Evolutionary conservation across 2,113 vertebrate genomes (phyloP).

Genomic region (Bubalus kerabau): DNA sequence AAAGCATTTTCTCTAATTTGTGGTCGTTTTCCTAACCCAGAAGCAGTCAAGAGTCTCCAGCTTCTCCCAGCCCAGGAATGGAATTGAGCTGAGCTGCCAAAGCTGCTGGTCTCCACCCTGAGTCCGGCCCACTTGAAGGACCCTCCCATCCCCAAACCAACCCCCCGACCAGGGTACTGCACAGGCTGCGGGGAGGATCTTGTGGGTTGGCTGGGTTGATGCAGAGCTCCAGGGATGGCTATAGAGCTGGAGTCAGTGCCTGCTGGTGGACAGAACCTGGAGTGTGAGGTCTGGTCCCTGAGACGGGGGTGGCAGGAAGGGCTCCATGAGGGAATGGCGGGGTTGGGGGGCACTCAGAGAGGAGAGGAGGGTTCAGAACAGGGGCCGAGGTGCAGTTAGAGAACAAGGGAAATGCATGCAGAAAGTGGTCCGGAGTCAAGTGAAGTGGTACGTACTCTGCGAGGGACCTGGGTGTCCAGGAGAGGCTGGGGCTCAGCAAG

Average conservation of each 20-base stretch:
- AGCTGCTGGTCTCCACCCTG: not conserved
- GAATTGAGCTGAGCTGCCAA: not conserved
- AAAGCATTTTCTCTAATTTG: conserved; percentile 70
- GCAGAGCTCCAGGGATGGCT: not conserved
- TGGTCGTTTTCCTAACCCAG: conserved; percentile 69
- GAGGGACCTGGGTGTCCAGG: not conserved
- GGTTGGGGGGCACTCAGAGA: not conserved
- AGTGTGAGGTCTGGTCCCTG: not conserved
- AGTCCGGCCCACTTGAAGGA: not conserved
- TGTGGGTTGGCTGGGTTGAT: not conserved
- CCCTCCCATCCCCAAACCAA: not conserved
- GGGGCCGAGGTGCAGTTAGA: not conserved
- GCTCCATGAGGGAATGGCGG: not conserved
- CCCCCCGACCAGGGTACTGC: not conserved
- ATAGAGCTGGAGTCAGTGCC: not conserved
- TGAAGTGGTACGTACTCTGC: fast-evolving
- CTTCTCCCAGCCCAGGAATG: conserved; percentile 27
- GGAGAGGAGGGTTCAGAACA: not conserved
- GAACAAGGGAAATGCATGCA: not conserved
- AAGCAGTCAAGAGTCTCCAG: conserved; percentile 42
- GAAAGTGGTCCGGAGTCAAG: not conserved
- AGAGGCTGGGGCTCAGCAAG: fast-evolving
- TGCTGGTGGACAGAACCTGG: not conserved
- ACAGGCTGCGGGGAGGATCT: not conserved
- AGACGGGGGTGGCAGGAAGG: not conserved